phyloP scores from a whole-genome alignment of 2,113 vertebrate species.

The Hippoglossus stenolepis region DNA sequence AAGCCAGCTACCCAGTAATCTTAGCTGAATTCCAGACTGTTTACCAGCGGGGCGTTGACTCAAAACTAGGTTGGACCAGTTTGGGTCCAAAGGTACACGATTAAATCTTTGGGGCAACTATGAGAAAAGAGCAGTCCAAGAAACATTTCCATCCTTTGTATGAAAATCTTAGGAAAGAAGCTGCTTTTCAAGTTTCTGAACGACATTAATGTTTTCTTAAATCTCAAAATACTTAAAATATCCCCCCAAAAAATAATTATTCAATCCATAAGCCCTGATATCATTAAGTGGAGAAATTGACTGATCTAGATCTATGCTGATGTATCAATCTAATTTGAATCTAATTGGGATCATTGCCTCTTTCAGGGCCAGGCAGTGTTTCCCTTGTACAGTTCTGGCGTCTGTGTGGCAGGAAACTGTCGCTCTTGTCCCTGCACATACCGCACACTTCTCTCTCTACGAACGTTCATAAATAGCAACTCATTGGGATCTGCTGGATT shows the following conservation, averaged over 20 bases:
- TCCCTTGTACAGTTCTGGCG: slow-evolving; percentile 86
- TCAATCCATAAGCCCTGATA: too few relatives aligned
- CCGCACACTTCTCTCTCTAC: slow-evolving; percentile 84
- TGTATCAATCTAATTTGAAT: neutral
- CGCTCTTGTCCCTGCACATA: slow-evolving; percentile 87
- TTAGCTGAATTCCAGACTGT: slow-evolving; percentile 86
- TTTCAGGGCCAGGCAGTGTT: slow-evolving; percentile 86
- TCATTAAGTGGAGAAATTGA: too few relatives aligned
- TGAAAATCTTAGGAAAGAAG: too few relatives aligned
- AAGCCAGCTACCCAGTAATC: slow-evolving; percentile 85
- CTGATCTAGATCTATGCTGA: too few relatives aligned
- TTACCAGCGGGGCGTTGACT: slow-evolving; percentile 80
- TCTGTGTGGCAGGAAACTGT: slow-evolving; percentile 86
- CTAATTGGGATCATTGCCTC: slow-evolving; percentile 16
- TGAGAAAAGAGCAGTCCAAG: neutral
- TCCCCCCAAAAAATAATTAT: too few relatives aligned
- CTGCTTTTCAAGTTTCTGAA: neutral
- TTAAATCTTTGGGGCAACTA: too few relatives aligned
- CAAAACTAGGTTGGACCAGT: slow-evolving; percentile 84
- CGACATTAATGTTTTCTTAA: too few relatives aligned
- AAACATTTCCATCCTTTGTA: neutral
- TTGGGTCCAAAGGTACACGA: slow-evolving; percentile 81
- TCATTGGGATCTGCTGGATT: slow-evolving; percentile 89
- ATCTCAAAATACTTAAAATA: too few relatives aligned
- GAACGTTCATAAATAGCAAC: slow-evolving; percentile 90